Base-by-base conservation (phyloP, 2,888 invertebrate species). In the Tribolium freemani region DNA sequence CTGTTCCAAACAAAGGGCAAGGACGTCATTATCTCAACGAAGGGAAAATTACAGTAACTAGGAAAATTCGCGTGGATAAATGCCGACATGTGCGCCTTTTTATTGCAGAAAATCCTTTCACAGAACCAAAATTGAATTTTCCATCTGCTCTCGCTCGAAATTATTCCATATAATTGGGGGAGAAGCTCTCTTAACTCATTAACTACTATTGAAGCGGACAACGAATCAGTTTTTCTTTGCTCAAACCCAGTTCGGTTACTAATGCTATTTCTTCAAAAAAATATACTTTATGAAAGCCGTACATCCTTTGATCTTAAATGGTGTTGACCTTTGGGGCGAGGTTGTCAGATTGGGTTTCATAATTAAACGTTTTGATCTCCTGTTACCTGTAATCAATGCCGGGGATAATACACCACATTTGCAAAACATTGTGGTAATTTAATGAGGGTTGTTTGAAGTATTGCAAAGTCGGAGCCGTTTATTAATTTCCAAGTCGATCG, bases 171-270 rank as follows among this genome's bases (percentile, higher is more conserved):
- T 64, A 64, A 64, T 64, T 64, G 53, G 53, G 51, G 53, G n/a
- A 51, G 64, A 64, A 64, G 21, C 64, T 64, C 64, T 21, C 64
- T 51, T 53, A 64, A 64, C 64, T 64, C 53, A 64, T 64, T 53
- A 64, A 53, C 53, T 64, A 38, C 51, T 44, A 45, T 64, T 64
- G 53, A 53, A 44, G 53, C 64, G 53, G 53, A 64, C 44, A 53
- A 53, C 20, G 11, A n/a, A n/a, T n/a, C n/a, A n/a, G n/a, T 51
- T 64, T 53, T 50, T 50, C 48, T 64, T 60, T 11, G 8, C 5
- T 5, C 21, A 60, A 26, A 26, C 26, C 2, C 16, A 16, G 16
- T 16, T 16, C 16, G 16, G 16, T 16, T 16, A 16, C 16, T 16
- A 16, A 16, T 16, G 16, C 16, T 16, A 16, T 16, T 16, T 16